These are phyloP conservation scores for Drosophila carrolli DNA, from an alignment of 1,140 invertebrate genomes.

Conservation along the genomic window DNA sequence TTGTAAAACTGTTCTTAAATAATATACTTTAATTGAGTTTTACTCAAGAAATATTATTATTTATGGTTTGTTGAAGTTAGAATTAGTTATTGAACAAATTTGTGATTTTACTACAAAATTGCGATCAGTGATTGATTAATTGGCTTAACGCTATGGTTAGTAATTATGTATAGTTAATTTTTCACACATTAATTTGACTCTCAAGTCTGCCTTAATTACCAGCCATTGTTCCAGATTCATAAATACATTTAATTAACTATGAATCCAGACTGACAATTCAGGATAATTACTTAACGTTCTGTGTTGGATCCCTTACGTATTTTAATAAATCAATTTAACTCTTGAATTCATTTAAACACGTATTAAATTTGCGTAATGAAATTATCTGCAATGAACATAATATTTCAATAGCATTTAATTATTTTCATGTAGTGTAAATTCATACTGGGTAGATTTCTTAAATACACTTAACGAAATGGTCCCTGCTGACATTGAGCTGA, in stretches of 20 bases:
- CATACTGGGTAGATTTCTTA: no score
- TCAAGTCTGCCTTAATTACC: no score
- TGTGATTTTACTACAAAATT: no score
- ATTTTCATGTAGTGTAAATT: no score
- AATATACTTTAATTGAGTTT: no score
- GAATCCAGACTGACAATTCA: neutral
- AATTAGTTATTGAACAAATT: no score
- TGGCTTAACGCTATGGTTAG: neutral
- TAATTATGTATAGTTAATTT: neutral
- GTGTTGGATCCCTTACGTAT: neutral
- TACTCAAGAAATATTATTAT: no score
- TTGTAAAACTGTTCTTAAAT: no score
- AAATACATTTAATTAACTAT: neutral
- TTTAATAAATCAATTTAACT: neutral
- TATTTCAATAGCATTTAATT: neutral
- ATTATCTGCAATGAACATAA: neutral
- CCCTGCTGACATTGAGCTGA: slow-evolving; percentile 29
- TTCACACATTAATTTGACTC: neutral
- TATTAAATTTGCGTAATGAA: neutral
- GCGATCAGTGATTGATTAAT: neutral
- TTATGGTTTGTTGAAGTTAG: no score
- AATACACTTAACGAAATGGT: neutral
- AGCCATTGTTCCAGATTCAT: neutral
- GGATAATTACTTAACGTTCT: neutral
- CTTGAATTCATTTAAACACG: neutral